Conservation (phyloP, 2,113 vertebrate genomes). For the Mustela lutreola region DNA sequence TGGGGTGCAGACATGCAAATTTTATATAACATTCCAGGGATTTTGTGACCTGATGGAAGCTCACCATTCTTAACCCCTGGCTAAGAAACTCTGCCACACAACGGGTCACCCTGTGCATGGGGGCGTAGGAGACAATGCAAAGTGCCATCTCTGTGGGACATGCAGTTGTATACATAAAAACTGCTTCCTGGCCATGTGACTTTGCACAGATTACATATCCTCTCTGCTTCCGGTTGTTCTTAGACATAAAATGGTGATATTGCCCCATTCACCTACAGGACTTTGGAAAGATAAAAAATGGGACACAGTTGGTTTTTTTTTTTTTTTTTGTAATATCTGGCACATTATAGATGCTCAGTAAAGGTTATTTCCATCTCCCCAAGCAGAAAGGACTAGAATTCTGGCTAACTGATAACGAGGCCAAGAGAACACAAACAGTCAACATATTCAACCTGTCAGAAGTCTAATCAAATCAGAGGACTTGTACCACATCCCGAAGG, state of each 20-base stretch:
- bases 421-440: slow-evolving; percentile 34
- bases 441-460: slow-evolving; percentile 53
- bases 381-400: slow-evolving; percentile 3
- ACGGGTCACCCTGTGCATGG: neutral
- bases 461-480: slow-evolving; percentile 56
- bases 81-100: neutral
- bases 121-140: neutral
- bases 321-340: neutral
- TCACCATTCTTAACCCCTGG: neutral
- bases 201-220: neutral
- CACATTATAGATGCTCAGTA: neutral
- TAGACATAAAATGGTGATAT: neutral
- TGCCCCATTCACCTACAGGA: neutral
- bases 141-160: neutral
- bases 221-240: neutral
- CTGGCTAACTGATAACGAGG: slow-evolving; percentile 13
- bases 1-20: neutral
- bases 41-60: neutral
- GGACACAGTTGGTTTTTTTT: neutral
- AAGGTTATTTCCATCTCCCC: slow-evolving; percentile 37
- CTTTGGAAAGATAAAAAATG: slow-evolving; percentile 1
- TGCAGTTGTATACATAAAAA: rapidly evolving
- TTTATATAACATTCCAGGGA: neutral
- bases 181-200: neutral
- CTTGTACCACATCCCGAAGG: slow-evolving; percentile 25